Base-by-base conservation (phyloP, 1,140 invertebrate genomes). In the Eriosoma lanigerum region DNA sequence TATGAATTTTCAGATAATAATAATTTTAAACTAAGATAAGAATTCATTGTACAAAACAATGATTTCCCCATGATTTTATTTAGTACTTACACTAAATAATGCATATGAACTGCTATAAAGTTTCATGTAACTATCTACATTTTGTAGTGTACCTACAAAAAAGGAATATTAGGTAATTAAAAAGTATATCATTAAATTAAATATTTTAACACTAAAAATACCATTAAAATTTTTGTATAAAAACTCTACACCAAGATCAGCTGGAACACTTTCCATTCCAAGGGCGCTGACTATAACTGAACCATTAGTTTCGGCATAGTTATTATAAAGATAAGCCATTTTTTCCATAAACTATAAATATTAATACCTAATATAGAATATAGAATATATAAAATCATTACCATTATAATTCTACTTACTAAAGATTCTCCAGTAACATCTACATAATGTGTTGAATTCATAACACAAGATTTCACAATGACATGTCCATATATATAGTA, bases 371-470 rank as follows among this genome's bases (percentile, higher is more conserved):
- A n/a, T n/a, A n/a, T n/a, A n/a, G n/a, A n/a, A n/a, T n/a, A n/a
- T n/a, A n/a, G n/a, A n/a, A n/a, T n/a, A n/a, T n/a, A n/a, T n/a
- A n/a, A n/a, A n/a, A n/a, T n/a, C n/a, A n/a, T n/a, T n/a, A n/a
- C n/a, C n/a, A n/a, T n/a, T n/a, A n/a, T n/a, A n/a, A n/a, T n/a
- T 32, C n/a, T 9, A 82, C 80, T 84, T 84, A 91, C 90, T 86
- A 91, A 88, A 1, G 94, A 92, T 86, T 98, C 96, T 19, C 94
- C 96, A 85, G 90, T 93, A 21, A 98, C 91, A 87, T 99, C 97
- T 9, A 98, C 89, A 85, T 97, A 92, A 87, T 96, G 91, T 0
- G 95, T 91, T 82, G 89, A 89, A 68, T 89, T 89, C 73, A 91
- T 90, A 60, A 99, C 89, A 83, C 96, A 97, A 6, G 95, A 93